Evolutionary conservation across 2,113 vertebrate genomes (phyloP).

Genomic region (Neogale vison): DNA sequence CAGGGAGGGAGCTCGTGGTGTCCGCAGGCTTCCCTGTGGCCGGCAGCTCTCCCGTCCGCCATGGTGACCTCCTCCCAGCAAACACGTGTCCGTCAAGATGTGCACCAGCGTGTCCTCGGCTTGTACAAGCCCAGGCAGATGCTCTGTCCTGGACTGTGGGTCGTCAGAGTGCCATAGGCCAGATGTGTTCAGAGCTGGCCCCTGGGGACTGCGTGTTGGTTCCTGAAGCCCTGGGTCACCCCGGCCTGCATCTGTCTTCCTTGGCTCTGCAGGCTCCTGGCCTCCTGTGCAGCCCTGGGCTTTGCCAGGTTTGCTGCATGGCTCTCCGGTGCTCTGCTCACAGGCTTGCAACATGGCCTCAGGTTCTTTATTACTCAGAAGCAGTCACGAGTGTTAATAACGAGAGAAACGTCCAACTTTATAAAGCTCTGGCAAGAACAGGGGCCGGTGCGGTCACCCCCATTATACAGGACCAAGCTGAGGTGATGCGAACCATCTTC

Average conservation of each 20-base stretch:
- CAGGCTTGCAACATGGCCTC: background rate
- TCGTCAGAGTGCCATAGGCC: too few relatives aligned
- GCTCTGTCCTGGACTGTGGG: background rate
- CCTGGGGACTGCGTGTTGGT: accelerated
- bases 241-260: background rate
- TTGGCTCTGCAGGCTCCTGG: too few relatives aligned
- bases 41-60: background rate
- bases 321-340: too few relatives aligned
- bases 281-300: background rate
- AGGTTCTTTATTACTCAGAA: background rate
- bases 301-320: background rate
- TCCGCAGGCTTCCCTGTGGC: background rate
- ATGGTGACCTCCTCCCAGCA: background rate
- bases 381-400: background rate
- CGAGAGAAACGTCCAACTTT: background rate
- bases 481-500: background rate
- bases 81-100: background rate
- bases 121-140: background rate
- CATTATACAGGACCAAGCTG: background rate
- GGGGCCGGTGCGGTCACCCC: too few relatives aligned
- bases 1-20: background rate
- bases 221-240: background rate
- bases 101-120: background rate
- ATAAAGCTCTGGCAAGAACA: background rate
- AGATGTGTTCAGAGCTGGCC: background rate